These are phyloP conservation scores for Strix uralensis DNA, from an alignment of 2,113 vertebrate genomes.

Conservation along the genomic window DNA sequence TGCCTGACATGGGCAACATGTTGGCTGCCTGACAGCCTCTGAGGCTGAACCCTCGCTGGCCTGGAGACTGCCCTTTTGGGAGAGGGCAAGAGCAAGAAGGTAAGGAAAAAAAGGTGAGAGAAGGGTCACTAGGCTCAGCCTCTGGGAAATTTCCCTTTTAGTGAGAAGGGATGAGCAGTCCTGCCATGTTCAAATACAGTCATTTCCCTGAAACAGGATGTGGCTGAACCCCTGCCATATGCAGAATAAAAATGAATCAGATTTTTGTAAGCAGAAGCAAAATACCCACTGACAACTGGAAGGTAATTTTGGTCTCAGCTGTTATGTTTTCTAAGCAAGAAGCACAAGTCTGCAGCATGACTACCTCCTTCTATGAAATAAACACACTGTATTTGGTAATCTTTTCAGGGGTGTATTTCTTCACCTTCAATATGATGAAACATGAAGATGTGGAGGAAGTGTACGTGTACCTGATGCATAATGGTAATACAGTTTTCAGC, in stretches of 20 bases:
- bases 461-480: constrained; percentile 85
- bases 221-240: not conserved
- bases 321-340: not conserved
- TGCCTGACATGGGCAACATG: not conserved
- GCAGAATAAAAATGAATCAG: not conserved
- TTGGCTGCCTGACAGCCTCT: not conserved
- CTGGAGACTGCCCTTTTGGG: not conserved
- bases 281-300: not conserved
- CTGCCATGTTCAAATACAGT: not conserved
- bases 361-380: not conserved
- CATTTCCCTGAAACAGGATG: not conserved
- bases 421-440: constrained; percentile 86
- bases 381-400: not conserved
- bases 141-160: not conserved
- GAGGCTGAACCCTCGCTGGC: not conserved
- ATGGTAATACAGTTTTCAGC: constrained; percentile 84
- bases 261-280: not conserved
- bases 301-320: not conserved
- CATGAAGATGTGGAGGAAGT: constrained; percentile 85
- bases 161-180: not conserved
- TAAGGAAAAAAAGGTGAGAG: not conserved
- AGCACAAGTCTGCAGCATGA: not conserved
- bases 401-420: constrained; percentile 82
- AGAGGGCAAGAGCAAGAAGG: not conserved
- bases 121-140: not conserved